Conservation (phyloP, 2,113 vertebrate genomes). For the Corythoichthys intestinalis region DNA sequence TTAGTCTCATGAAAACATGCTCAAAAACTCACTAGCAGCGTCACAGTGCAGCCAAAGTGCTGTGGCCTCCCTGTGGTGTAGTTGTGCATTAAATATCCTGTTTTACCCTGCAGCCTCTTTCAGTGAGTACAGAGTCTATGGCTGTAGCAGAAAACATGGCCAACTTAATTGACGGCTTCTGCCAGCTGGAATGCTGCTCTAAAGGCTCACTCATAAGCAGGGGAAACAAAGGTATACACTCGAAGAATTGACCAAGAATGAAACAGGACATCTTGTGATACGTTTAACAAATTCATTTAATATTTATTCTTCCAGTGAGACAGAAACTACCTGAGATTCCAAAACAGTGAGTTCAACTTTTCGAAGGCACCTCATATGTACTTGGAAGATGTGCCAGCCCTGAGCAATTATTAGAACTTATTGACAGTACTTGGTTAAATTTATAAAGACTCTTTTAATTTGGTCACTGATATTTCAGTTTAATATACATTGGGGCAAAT, state of each 20-base stretch:
- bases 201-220: constrained; percentile 76
- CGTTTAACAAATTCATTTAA: neutral
- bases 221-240: constrained; percentile 69
- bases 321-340: constrained; percentile 70
- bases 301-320: constrained; percentile 4
- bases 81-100: neutral
- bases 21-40: too few relatives aligned
- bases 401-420: neutral
- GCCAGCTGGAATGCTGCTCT: constrained; percentile 71
- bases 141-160: constrained; percentile 92
- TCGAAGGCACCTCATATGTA: neutral
- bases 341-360: constrained; percentile 6
- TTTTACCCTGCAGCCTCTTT: constrained; percentile 69
- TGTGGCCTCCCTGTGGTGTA: neutral
- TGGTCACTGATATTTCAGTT: neutral
- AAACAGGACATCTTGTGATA: neutral
- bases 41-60: neutral
- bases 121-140: constrained; percentile 81
- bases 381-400: neutral
- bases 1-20: too few relatives aligned
- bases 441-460: neutral
- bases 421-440: neutral
- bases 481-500: neutral
- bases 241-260: neutral
- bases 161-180: constrained; percentile 90